Conservation (phyloP, 2,797 vertebrate genomes). For the Chaetophractus vellerosus region DNA sequence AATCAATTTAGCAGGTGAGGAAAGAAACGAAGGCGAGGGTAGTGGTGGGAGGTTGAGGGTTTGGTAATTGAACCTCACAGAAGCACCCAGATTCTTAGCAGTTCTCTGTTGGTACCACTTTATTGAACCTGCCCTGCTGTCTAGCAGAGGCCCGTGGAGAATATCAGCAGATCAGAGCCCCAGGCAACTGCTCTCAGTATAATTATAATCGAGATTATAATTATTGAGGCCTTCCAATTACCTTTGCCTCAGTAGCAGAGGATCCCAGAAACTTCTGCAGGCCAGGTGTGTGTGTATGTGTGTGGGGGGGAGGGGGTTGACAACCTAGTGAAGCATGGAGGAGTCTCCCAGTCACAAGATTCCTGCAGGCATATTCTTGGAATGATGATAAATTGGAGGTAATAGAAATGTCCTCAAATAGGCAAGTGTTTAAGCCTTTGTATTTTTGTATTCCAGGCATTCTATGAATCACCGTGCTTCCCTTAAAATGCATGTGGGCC, state of each 20-base stretch:
- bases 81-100: neutral
- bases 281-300: too few relatives aligned
- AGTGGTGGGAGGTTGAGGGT: too few relatives aligned
- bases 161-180: neutral
- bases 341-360: too few relatives aligned
- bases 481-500: neutral
- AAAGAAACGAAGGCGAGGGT: neutral
- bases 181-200: neutral
- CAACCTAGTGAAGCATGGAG: too few relatives aligned
- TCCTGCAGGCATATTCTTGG: too few relatives aligned
- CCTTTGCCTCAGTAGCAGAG: neutral
- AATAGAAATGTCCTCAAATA: neutral
- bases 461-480: rapidly evolving
- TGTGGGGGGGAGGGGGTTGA: rapidly evolving
- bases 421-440: neutral
- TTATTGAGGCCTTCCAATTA: neutral
- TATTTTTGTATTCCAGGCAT: neutral
- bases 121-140: neutral
- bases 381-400: neutral
- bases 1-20: neutral
- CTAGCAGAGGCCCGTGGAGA: neutral
- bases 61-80: rapidly evolving
- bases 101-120: neutral
- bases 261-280: neutral
- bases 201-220: neutral